Evolutionary conservation across 1,140 invertebrate genomes (phyloP), one percentile per base, ranked within the genome.

Genomic region (Drosophila melanica): DNA sequence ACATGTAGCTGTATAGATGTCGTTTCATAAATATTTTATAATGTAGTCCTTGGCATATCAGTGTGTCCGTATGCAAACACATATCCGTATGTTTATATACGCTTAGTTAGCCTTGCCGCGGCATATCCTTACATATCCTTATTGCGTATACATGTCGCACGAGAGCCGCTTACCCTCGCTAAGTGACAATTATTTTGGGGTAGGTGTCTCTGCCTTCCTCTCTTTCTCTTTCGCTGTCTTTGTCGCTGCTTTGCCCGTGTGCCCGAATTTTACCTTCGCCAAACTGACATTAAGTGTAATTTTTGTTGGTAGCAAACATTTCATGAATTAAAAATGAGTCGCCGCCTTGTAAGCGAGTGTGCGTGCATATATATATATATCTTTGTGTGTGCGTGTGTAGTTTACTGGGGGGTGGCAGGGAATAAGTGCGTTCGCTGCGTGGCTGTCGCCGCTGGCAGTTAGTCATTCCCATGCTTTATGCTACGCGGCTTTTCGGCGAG

Each of bases 101-200:
- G 48, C 48, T 62, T 62, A 62, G 59, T 51, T 63, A 63, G 59
- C 23, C 35, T 10, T 33, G 18, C 18, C 33, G 1, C 27, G 5
- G 23, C 18, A 48, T 45, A 48, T n/a, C 7, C 41, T 16, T 20
- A 10, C 51, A 12, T 30, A 39, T 45, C 12, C 35, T 48, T 45
- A 35, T 8, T 10, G 33, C 33, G 37, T 35, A 8, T n/a, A 67
- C 55, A 11, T 14, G 37, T 45, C 48, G 47, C 44, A 51, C 60
- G 51, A 39, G 68, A 23, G 16, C 53, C 67, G 51, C 53, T 58
- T 39, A 33, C 54, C 53, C 18, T 47, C 72, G 57, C 66, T 70
- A 70, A 75, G 72, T 75, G 72, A 70, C 72, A 75, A 70, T 75
- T 75, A 70, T 75, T 75, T 75, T 58, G 45, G 71, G 69, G 69